phyloP scores from a whole-genome alignment of 2,888 invertebrate genomes.

The Netelia virgata region DNA sequence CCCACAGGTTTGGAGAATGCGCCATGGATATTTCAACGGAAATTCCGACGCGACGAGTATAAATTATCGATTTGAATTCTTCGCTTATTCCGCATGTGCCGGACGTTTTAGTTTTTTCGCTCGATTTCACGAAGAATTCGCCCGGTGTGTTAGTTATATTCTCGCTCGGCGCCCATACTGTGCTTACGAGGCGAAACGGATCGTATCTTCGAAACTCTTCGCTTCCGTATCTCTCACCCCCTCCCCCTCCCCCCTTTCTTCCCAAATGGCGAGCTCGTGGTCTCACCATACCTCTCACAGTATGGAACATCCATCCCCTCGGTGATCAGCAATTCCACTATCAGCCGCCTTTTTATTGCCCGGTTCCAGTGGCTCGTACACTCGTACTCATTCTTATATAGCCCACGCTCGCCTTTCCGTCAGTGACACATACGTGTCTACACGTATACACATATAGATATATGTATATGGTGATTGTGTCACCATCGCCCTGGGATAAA shows the following conservation, averaged over 20 bases:
- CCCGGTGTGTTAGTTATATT: slow-evolving; percentile 35
- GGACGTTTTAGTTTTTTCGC: slow-evolving; percentile 22
- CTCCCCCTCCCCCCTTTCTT: neutral
- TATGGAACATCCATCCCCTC: slow-evolving; percentile 45
- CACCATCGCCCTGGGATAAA: neutral
- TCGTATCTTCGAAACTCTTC: slow-evolving; percentile 54
- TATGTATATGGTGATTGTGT: slow-evolving; percentile 30
- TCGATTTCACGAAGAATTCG: slow-evolving; percentile 29
- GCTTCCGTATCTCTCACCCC: slow-evolving; percentile 25
- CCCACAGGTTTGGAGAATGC: slow-evolving; percentile 17
- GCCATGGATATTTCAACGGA: slow-evolving; percentile 32
- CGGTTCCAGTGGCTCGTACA: slow-evolving; percentile 21
- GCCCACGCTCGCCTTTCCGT: no score
- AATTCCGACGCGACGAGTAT: slow-evolving; percentile 7
- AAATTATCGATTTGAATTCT: slow-evolving; percentile 48
- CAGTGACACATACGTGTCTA: neutral
- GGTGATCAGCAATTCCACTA: slow-evolving; percentile 63
- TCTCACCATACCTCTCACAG: neutral
- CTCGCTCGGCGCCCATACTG: neutral
- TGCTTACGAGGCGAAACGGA: slow-evolving; percentile 49
- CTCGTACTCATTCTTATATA: neutral
- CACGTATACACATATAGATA: slow-evolving; percentile 17
- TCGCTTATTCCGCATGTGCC: slow-evolving; percentile 22
- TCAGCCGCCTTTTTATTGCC: slow-evolving; percentile 57
- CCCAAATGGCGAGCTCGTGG: slow-evolving; percentile 11